These are phyloP conservation scores for Antigone vipio DNA, from an alignment of 2,113 vertebrate genomes.

Conservation along the genomic window DNA sequence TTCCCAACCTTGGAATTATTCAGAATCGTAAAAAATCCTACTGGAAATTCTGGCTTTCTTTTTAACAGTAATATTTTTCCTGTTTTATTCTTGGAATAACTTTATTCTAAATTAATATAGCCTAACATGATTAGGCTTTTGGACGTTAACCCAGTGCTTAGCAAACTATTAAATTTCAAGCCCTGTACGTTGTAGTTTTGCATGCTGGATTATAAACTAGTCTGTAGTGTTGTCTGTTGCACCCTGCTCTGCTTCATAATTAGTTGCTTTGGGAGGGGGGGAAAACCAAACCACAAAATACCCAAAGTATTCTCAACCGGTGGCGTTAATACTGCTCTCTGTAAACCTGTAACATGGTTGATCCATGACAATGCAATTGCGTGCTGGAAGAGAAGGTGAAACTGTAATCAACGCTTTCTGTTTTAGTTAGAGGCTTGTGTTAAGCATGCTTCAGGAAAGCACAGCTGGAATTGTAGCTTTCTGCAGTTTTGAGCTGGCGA, in stretches of 20 bases:
- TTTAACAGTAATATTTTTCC: slow-evolving; percentile 63
- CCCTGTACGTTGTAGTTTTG: slow-evolving; percentile 88
- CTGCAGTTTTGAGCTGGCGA: slow-evolving; percentile 70
- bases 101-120: slow-evolving; percentile 69
- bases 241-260: slow-evolving; percentile 80
- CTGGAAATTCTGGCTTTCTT: slow-evolving; percentile 76
- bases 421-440: slow-evolving; percentile 68
- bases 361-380: slow-evolving; percentile 62
- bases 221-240: slow-evolving; percentile 87
- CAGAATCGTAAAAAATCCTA: slow-evolving; percentile 58
- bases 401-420: slow-evolving; percentile 57
- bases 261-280: slow-evolving; percentile 68
- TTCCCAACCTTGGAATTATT: neutral
- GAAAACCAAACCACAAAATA: neutral
- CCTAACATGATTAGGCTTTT: slow-evolving; percentile 69
- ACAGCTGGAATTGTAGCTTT: slow-evolving; percentile 73
- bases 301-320: slow-evolving; percentile 45
- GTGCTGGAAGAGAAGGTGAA: slow-evolving; percentile 52
- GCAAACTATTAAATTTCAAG: slow-evolving; percentile 93
- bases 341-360: slow-evolving; percentile 70
- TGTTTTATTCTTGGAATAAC: slow-evolving; percentile 65
- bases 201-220: slow-evolving; percentile 87
- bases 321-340: slow-evolving; percentile 66
- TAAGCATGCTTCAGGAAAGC: slow-evolving; percentile 76
- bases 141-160: slow-evolving; percentile 68